These are phyloP conservation scores for Rhinolophus sinicus DNA, from an alignment of 2,113 vertebrate genomes.

Conservation along the genomic window DNA sequence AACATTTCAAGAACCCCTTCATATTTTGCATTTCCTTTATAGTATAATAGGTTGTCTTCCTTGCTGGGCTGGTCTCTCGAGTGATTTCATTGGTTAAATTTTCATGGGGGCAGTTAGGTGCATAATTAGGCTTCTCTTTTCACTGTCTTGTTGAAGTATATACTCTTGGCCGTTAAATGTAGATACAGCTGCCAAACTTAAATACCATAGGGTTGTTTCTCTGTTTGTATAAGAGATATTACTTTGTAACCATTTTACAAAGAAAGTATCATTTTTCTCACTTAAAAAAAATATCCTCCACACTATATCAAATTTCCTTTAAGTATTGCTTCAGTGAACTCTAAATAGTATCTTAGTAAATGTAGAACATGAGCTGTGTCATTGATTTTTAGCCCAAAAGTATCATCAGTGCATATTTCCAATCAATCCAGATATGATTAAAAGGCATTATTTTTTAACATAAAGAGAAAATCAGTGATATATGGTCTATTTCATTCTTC, in stretches of 20 bases:
- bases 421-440: neutral
- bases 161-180: neutral
- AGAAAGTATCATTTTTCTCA: neutral
- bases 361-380: neutral
- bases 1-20: constrained; percentile 7
- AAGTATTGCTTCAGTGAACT: constrained; percentile 30
- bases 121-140: constrained; percentile 2
- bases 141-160: neutral
- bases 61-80: constrained; percentile 11
- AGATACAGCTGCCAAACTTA: neutral
- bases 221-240: neutral
- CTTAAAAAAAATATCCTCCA: neutral
- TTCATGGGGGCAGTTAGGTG: neutral
- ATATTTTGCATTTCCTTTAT: constrained; percentile 34
- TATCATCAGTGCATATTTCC: neutral
- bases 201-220: constrained; percentile 4
- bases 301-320: neutral
- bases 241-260: constrained; percentile 22
- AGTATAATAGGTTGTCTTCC: neutral
- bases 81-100: constrained; percentile 1
- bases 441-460: neutral
- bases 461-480: neutral
- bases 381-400: neutral
- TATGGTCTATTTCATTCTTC: neutral
- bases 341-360: neutral